Conservation (phyloP, 2,113 vertebrate genomes). For the Falcunculus frontatus region DNA sequence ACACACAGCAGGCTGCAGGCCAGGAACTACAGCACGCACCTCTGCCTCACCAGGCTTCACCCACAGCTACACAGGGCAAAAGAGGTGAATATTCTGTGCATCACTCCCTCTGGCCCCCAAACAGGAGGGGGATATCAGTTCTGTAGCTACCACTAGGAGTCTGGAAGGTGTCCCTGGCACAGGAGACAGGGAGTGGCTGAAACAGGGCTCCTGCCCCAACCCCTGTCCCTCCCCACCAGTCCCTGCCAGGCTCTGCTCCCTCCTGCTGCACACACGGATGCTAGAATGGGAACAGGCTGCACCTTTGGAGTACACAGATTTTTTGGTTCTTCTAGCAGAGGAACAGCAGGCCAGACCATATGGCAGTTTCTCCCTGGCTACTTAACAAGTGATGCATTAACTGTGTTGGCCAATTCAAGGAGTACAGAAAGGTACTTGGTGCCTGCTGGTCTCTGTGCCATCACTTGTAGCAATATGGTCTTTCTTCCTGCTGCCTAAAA, state of each 20-base stretch:
- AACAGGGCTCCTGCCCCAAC: fast-evolving
- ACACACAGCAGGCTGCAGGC: background rate
- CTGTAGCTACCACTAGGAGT: background rate
- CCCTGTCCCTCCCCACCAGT: fast-evolving
- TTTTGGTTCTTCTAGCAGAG: background rate
- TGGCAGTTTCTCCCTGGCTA: constrained; percentile 27
- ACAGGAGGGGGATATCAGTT: background rate
- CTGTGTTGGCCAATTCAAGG: background rate
- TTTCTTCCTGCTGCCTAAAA: background rate
- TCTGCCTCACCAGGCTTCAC: background rate
- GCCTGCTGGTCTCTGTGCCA: background rate
- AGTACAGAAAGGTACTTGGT: background rate
- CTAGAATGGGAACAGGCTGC: background rate
- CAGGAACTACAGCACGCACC: background rate
- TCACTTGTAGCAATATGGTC: background rate
- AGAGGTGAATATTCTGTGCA: too few relatives aligned
- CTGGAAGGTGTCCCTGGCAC: background rate
- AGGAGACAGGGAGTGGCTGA: background rate
- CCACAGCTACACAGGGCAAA: fast-evolving
- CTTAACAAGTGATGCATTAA: background rate
- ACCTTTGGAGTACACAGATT: background rate
- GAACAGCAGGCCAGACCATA: constrained; percentile 45
- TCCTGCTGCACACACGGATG: background rate
- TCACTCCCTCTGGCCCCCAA: background rate
- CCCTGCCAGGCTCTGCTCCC: background rate